Conservation (phyloP, 2,797 vertebrate species). For the Bucorvus abyssinicus region DNA sequence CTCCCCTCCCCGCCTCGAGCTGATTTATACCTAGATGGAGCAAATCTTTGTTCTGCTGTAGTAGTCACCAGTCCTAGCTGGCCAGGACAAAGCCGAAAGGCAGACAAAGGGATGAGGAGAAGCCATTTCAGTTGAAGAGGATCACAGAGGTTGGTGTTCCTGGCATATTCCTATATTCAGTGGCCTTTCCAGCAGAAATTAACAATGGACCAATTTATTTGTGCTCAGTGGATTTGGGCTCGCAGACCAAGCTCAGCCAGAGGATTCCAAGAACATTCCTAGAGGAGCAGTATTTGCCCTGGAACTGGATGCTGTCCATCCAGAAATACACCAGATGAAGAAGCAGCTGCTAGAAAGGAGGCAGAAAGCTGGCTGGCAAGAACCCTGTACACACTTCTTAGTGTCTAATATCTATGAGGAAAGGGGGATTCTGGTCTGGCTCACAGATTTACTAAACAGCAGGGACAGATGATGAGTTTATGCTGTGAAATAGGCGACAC, state of each 20-base stretch:
- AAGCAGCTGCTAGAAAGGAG: constrained; percentile 51
- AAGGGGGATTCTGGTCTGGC: not conserved
- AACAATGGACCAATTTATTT: constrained; percentile 18
- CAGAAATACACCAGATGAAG: constrained; percentile 50
- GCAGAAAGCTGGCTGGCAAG: not conserved
- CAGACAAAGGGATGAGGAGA: not conserved
- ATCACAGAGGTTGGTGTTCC: not conserved
- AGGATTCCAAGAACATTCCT: constrained; percentile 56
- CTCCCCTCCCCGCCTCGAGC: not conserved
- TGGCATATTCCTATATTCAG: not conserved
- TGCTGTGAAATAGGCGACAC: not conserved
- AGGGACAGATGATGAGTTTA: not conserved
- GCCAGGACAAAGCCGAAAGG: not conserved
- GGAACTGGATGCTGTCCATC: not conserved
- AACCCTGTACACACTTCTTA: not conserved
- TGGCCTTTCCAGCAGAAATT: not conserved
- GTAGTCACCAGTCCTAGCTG: not conserved
- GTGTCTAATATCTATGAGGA: not conserved
- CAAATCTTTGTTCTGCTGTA: not conserved
- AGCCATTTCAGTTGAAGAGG: not conserved
- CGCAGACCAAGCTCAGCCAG: not conserved
- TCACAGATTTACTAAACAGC: not conserved
- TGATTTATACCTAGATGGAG: not conserved
- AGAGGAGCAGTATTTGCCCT: constrained; percentile 41
- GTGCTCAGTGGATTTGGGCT: constrained; percentile 15